Evolutionary conservation across 2,888 invertebrate genomes (phyloP).

Genomic region (Apotomis turbidana): DNA sequence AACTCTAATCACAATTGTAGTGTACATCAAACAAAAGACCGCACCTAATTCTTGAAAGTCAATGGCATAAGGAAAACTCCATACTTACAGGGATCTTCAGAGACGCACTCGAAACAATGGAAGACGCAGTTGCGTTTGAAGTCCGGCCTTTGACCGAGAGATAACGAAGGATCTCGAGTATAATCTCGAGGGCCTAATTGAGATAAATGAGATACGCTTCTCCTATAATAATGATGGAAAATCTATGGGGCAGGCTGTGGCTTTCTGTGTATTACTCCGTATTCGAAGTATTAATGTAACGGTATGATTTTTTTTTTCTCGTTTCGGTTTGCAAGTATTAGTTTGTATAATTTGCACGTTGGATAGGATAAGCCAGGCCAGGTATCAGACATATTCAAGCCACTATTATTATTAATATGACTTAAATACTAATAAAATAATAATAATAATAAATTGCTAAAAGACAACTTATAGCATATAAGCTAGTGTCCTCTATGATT

Average conservation of each 20-base stretch:
- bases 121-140: slow-evolving; percentile 28
- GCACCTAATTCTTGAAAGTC: slow-evolving; percentile 8
- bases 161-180: slow-evolving; percentile 30
- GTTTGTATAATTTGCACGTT: too few relatives aligned
- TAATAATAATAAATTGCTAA: too few relatives aligned
- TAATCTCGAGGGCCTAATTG: slow-evolving; percentile 27
- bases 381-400: too few relatives aligned
- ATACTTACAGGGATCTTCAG: slow-evolving; percentile 16
- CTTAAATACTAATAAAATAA: too few relatives aligned
- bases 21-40: slow-evolving; percentile 5
- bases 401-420: too few relatives aligned
- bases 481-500: too few relatives aligned
- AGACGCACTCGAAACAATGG: slow-evolving; percentile 28
- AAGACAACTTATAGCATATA: too few relatives aligned
- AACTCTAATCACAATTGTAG: slow-evolving; percentile 1
- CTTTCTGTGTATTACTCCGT: neutral
- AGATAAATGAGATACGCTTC: slow-evolving; percentile 14
- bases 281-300: too few relatives aligned
- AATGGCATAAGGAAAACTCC: slow-evolving; percentile 20
- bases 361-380: too few relatives aligned
- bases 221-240: slow-evolving; percentile 14
- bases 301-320: too few relatives aligned
- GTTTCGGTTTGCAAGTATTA: too few relatives aligned
- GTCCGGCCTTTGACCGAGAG: slow-evolving; percentile 29
- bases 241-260: slow-evolving; percentile 2